These are phyloP conservation scores for Eulemur coronatus DNA, from an alignment of 2,797 vertebrate species.

Conservation along the genomic window DNA sequence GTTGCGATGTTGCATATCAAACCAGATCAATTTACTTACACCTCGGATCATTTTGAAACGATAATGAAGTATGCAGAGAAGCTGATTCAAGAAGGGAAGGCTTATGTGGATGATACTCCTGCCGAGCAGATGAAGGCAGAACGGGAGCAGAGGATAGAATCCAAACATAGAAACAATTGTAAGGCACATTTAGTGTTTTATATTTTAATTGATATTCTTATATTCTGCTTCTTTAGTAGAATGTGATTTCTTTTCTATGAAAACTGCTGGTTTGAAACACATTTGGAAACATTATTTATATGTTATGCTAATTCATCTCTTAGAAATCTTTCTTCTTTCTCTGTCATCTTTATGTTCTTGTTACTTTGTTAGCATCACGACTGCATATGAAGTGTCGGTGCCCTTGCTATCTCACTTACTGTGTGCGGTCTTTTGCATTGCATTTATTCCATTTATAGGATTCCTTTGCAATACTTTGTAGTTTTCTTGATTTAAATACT, in stretches of 20 bases:
- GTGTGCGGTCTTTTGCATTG: not conserved
- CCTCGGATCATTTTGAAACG: slow-evolving; percentile 95
- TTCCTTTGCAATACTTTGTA: not conserved
- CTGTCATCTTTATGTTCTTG: not conserved
- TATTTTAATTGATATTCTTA: not conserved
- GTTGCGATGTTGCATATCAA: slow-evolving; percentile 96
- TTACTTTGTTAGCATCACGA: not conserved
- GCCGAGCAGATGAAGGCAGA: slow-evolving; percentile 97
- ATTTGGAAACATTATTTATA: not conserved
- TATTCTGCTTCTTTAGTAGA: not conserved
- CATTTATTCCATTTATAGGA: not conserved
- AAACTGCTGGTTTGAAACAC: not conserved
- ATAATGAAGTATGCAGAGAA: slow-evolving; percentile 93
- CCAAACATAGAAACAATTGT: slow-evolving; percentile 94
- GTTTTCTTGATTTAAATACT: not conserved
- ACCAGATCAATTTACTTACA: slow-evolving; percentile 98
- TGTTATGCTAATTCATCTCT: not conserved
- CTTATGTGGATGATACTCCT: slow-evolving; percentile 95
- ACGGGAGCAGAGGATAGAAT: slow-evolving; percentile 94
- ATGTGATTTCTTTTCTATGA: not conserved
- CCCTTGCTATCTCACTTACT: no score
- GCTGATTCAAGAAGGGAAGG: slow-evolving; percentile 93
- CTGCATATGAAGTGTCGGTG: fast-evolving
- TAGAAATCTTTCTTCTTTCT: not conserved
- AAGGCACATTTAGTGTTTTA: slow-evolving; percentile 76